phyloP scores from a whole-genome alignment of 2,888 invertebrate species.

The Ethmia dodecea region DNA sequence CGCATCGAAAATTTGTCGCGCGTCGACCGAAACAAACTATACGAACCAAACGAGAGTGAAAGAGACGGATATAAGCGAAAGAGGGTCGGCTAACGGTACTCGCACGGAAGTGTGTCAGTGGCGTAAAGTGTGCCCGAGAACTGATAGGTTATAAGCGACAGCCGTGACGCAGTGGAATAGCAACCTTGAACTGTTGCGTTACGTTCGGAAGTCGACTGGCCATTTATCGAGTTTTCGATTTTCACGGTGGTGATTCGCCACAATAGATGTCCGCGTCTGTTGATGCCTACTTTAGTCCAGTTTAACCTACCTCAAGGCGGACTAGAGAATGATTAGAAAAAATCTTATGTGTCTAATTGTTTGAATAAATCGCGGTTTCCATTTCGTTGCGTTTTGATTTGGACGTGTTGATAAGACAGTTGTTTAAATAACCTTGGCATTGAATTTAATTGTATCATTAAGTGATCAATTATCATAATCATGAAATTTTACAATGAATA shows the following conservation, averaged over 20 bases:
- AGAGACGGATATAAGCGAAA: constrained; percentile 58
- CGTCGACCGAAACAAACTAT: constrained; percentile 50
- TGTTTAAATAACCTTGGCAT: too few species aligned
- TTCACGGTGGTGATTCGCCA: constrained; percentile 72
- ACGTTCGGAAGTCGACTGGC: constrained; percentile 40
- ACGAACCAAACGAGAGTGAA: constrained; percentile 61
- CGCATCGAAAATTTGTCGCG: constrained; percentile 75
- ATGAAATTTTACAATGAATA: too few species aligned
- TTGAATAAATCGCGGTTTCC: constrained; percentile 6
- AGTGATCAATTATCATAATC: too few species aligned
- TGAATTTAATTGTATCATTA: too few species aligned
- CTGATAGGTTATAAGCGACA: constrained; percentile 49
- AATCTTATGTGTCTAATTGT: background rate
- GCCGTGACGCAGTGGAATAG: constrained; percentile 30
- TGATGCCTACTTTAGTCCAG: constrained; percentile 50
- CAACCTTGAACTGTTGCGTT: constrained; percentile 58
- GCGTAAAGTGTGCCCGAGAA: constrained; percentile 52
- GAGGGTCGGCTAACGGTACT: constrained; percentile 74
- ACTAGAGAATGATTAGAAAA: constrained; percentile 25
- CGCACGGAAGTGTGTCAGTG: constrained; percentile 75
- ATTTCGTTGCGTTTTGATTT: too few species aligned
- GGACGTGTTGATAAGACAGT: too few species aligned
- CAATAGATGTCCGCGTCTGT: constrained; percentile 63
- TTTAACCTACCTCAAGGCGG: constrained; percentile 74
- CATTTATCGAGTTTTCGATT: constrained; percentile 61